Base-by-base conservation (phyloP, 2,113 vertebrate genomes). In the Holacanthus passer region DNA sequence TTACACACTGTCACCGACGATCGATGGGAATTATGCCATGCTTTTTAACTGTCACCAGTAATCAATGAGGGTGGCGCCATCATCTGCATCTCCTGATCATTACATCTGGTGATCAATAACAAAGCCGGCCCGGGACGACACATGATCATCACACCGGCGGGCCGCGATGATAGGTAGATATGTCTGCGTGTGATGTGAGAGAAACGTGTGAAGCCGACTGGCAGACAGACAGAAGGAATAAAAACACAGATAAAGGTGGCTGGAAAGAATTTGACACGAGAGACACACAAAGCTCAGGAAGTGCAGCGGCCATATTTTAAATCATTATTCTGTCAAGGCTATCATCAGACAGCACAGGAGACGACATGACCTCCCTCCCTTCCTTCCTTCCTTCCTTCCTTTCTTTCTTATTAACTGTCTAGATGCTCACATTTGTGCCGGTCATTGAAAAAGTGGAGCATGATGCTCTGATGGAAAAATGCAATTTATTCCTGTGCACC, bases 11-110 rank as follows among this genome's bases (percentile, higher is more conserved):
- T 91, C 90, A 67, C 60, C 5, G 59, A 19, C 45, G 41, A 89
- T 93, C 90, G 55, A 91, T 92, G 85, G 60, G 83, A 90, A 89
- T 88, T 84, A 89, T 89, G 84, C 85, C 84, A 73, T 82, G 71
- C 84, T 93, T 88, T 86, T 85, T 87, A 89, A 85, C 84, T 83
- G 92, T 92, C 92, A 83, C 63, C 3, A 9, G 43, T 59, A 89
- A 94, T 93, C 92, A 75, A 92, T 93, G 89, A 77, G 73, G 82
- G 72, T 6, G 80, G 86, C 31, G 59, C 84, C 85, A 80, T 89
- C 85, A 77, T 88, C 85, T 85, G 85, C 88, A 83, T 90, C 87
- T 76, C 31, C 68, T 81, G 78, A 80, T 91, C 86, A 85, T 91
- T 91, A 79, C 80, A 76, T 22, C 56, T 41, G 37, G 65, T 65